phyloP scores from a whole-genome alignment of 2,888 invertebrate genomes.

The Galerucella calmariensis region DNA sequence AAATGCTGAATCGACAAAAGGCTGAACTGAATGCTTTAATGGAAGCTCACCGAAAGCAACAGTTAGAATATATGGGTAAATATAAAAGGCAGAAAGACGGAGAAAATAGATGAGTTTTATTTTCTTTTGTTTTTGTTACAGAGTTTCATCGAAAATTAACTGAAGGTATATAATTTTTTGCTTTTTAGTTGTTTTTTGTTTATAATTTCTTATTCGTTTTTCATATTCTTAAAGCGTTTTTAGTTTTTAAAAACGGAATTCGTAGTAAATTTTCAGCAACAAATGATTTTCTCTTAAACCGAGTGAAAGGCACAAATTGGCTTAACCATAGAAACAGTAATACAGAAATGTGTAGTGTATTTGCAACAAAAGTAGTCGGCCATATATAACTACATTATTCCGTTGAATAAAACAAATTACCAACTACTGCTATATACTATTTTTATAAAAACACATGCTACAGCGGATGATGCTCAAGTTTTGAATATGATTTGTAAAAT shows the following conservation, averaged over 20 bases:
- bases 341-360: no score
- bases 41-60: constrained; percentile 67
- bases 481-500: no score
- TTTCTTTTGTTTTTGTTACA: constrained; percentile 51
- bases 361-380: no score
- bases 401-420: no score
- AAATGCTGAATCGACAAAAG: constrained; percentile 67
- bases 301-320: no score
- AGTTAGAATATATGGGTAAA: constrained; percentile 64
- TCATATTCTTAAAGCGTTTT: constrained; percentile 8
- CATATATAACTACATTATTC: no score
- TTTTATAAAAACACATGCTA: no score
- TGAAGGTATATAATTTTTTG: constrained; percentile 50
- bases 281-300: no score
- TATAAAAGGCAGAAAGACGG: constrained; percentile 50
- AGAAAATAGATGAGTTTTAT: constrained; percentile 47
- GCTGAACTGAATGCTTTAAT: constrained; percentile 68
- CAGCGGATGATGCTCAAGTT: no score
- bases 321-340: no score
- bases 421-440: no score
- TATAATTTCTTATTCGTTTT: constrained; percentile 14
- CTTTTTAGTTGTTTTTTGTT: constrained; percentile 24
- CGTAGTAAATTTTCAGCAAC: no score
- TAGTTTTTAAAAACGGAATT: constrained; percentile 9
- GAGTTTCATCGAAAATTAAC: constrained; percentile 56